These are phyloP conservation scores for Listrodromus nycthemerus DNA, from an alignment of 2,888 invertebrate genomes.

Conservation along the genomic window DNA sequence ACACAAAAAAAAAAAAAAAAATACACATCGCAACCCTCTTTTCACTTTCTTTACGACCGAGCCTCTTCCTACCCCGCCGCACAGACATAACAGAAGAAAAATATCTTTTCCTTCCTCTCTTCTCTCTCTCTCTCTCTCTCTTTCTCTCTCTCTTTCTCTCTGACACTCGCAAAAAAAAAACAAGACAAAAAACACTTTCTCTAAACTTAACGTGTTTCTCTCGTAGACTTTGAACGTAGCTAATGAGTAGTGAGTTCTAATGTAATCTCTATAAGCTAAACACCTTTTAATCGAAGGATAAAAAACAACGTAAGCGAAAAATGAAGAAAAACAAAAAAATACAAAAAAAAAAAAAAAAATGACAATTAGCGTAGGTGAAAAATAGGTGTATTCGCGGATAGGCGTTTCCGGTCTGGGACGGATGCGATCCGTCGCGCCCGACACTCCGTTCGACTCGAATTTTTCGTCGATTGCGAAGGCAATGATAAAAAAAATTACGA, in stretches of 20 bases:
- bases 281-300: constrained; percentile 78
- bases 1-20: constrained; percentile 55
- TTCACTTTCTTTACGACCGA: constrained; percentile 39
- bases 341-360: constrained; percentile 30
- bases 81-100: constrained; percentile 1
- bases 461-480: not conserved
- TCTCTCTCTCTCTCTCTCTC: constrained; percentile 22
- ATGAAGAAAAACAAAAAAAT: constrained; percentile 18
- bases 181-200: constrained; percentile 57
- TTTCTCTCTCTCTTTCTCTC: no score
- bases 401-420: constrained; percentile 71
- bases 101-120: constrained; percentile 43
- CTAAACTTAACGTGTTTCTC: constrained; percentile 80
- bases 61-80: not conserved
- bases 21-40: constrained; percentile 30
- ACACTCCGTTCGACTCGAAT: not conserved
- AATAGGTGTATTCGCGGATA: constrained; percentile 77
- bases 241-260: constrained; percentile 81
- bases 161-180: no score
- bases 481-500: not conserved
- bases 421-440: constrained; percentile 47
- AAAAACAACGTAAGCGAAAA: constrained; percentile 41
- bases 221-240: constrained; percentile 81
- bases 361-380: constrained; percentile 79
- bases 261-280: constrained; percentile 81